Evolutionary conservation across 1,140 invertebrate species (phyloP).

Genomic region (Drosophila parvula): DNA sequence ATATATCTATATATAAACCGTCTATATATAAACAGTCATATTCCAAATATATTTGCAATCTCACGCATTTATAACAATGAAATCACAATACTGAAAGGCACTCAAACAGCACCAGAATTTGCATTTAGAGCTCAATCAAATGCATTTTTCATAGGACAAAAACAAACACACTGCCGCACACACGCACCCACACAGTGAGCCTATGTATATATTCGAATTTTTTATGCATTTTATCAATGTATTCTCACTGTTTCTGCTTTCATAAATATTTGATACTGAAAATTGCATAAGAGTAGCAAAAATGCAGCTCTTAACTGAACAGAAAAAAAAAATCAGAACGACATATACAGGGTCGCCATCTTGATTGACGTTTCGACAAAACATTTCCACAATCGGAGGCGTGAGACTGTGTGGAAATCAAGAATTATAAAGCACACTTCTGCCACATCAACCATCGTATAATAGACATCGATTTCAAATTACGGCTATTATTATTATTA

Average conservation of each 20-base stretch:
- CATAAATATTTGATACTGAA: conserved; percentile 71
- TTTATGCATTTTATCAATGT: conserved; percentile 36
- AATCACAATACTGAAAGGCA: conserved; percentile 63
- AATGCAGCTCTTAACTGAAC: conserved; percentile 25
- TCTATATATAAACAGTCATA: conserved; percentile 17
- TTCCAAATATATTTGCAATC: conserved; percentile 46
- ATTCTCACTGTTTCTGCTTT: conserved; percentile 40
- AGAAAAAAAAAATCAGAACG: conserved; percentile 31
- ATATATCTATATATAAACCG: background rate
- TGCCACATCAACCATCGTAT: background rate
- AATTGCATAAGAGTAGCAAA: conserved; percentile 47
- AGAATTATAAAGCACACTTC: conserved; percentile 26
- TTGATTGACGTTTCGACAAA: conserved; percentile 25
- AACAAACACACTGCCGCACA: conserved; percentile 6
- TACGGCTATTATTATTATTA: conserved; percentile 25
- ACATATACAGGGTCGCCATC: conserved; percentile 46
- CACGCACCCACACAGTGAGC: background rate
- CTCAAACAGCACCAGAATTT: conserved; percentile 59
- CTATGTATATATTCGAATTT: conserved; percentile 43
- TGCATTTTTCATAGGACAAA: conserved; percentile 67
- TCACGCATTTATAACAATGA: conserved; percentile 75
- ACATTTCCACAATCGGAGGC: conserved; percentile 25
- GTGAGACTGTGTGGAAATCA: conserved; percentile 33
- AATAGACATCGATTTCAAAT: conserved; percentile 31
- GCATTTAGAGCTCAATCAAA: conserved; percentile 78